Evolutionary conservation across 2,113 vertebrate genomes (phyloP).

Genomic region (Lophochroa leadbeateri): DNA sequence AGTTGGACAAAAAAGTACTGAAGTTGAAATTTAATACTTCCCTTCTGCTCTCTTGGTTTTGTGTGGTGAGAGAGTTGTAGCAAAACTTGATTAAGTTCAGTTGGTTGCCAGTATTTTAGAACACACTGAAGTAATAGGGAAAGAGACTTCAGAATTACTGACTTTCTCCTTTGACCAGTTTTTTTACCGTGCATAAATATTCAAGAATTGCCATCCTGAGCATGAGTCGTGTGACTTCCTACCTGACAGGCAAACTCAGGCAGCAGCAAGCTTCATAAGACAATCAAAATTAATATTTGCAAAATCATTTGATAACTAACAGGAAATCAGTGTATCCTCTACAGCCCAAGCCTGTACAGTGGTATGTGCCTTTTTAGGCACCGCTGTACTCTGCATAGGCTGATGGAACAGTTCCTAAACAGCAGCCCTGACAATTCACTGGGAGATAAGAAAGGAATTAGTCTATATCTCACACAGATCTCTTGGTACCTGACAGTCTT

Average conservation of each 20-base stretch:
- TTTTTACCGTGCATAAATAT: neutral
- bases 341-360: neutral
- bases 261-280: neutral
- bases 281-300: neutral
- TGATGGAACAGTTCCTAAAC: neutral
- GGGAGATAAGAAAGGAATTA: neutral
- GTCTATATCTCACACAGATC: neutral
- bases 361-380: neutral
- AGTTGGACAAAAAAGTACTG: neutral
- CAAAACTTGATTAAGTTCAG: neutral
- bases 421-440: neutral
- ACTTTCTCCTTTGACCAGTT: neutral
- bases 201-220: neutral
- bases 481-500: neutral
- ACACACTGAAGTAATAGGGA: neutral
- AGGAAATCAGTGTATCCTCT: neutral
- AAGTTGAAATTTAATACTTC: neutral
- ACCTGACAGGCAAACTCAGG: neutral
- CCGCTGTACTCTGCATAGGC: accelerated
- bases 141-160: neutral
- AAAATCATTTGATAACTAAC: neutral
- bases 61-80: neutral
- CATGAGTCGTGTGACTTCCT: neutral
- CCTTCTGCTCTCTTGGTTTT: neutral
- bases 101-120: neutral